Percentiles rank a stretch among this genome's conserved stretches.
Conservation (phyloP, 2,888 invertebrate genomes). For the Tryphoninae sp. region DNA sequence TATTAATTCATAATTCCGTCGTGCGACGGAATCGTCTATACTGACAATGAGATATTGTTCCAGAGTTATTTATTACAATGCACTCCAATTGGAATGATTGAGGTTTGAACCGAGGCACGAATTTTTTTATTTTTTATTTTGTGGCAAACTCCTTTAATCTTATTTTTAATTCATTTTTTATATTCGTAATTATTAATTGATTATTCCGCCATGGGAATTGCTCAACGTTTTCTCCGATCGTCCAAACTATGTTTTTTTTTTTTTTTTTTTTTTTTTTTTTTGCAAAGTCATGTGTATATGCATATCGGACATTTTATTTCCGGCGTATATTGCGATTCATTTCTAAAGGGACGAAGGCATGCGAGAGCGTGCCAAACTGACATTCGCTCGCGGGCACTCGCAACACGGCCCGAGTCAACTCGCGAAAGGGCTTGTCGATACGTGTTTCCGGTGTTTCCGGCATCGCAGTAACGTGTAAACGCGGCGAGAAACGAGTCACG, state of each 20-base stretch:
- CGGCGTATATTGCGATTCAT: slow-evolving; percentile 15
- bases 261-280: neutral
- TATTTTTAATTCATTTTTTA: too few relatives aligned
- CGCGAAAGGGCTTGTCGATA: slow-evolving; percentile 53
- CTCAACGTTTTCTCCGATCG: neutral
- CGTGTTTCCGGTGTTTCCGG: slow-evolving; percentile 34
- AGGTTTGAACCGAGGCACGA: neutral
- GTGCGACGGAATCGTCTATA: neutral
- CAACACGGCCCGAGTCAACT: neutral
- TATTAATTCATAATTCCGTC: neutral
- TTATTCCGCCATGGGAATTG: neutral
- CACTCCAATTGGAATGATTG: neutral
- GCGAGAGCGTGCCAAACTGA: slow-evolving; percentile 22
- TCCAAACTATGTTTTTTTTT: neutral
- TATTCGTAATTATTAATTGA: neutral
- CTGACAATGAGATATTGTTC: slow-evolving; percentile 40
- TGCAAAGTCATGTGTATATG: neutral
- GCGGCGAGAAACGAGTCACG: slow-evolving; percentile 10
- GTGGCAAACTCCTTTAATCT: too few relatives aligned
- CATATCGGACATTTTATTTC: slow-evolving; percentile 14
- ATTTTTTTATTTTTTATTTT: neutral
- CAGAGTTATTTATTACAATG: slow-evolving; percentile 3
- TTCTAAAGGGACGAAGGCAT: slow-evolving; percentile 27
- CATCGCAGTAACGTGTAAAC: slow-evolving; percentile 1
- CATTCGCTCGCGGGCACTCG: neutral